Evolutionary conservation across 1,140 invertebrate genomes (phyloP).

Genomic region (Musca vetustissima): DNA sequence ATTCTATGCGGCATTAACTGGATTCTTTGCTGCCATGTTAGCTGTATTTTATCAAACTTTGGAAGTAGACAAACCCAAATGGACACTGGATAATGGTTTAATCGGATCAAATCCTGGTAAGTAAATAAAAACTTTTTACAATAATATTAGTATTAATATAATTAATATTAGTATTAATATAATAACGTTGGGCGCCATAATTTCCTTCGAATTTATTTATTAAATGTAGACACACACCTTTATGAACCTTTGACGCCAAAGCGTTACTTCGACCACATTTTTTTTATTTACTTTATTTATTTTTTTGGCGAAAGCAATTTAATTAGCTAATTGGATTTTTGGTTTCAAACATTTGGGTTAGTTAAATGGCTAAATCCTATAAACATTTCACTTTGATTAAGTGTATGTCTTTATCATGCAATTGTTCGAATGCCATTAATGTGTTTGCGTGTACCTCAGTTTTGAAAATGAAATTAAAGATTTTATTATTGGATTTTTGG

Average conservation of each 20-base stretch:
- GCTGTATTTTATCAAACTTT: constrained; percentile 92
- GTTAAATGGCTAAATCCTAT: not conserved
- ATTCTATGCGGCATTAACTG: constrained; percentile 84
- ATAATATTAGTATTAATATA: too few species aligned
- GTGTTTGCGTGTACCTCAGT: too few species aligned
- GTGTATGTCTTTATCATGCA: not conserved
- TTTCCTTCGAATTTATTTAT: not conserved
- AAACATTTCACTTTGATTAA: not conserved
- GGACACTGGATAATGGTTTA: constrained; percentile 78
- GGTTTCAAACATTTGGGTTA: not conserved
- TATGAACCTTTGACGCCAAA: too few species aligned
- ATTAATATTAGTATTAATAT: not conserved
- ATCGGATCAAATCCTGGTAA: constrained; percentile 91
- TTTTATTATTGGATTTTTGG: too few species aligned
- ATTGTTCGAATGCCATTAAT: not conserved
- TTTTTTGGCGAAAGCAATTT: too few species aligned
- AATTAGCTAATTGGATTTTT: constrained; percentile 22
- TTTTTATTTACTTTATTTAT: too few species aligned
- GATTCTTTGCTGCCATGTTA: constrained; percentile 89
- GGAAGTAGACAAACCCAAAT: constrained; percentile 81
- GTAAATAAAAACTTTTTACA: constrained; percentile 21
- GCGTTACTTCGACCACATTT: too few species aligned
- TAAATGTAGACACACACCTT: not conserved
- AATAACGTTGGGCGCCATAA: too few species aligned
- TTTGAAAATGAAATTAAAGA: too few species aligned